Conservation (phyloP, 1,140 invertebrate species). For the Aplysia californica region DNA sequence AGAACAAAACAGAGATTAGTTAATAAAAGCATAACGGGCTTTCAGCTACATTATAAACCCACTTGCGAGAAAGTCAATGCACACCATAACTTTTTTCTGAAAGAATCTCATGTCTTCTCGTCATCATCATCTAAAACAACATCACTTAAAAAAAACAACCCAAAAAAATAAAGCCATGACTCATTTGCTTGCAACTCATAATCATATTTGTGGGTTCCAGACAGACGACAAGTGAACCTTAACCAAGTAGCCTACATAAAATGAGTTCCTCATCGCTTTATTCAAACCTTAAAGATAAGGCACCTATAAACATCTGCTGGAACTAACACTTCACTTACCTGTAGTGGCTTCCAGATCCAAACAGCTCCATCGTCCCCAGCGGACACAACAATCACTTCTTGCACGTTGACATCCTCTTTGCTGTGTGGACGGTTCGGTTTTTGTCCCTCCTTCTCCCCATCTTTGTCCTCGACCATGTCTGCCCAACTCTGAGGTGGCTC, state of each 20-base stretch:
- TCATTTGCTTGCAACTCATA: background rate
- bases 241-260: background rate
- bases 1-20: no score
- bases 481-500: conserved; percentile 27
- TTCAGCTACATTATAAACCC: no score
- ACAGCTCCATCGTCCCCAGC: conserved; percentile 63
- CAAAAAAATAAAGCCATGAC: no score
- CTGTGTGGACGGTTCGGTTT: no score
- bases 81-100: no score
- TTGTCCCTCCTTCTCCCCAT: conserved; percentile 8
- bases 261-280: background rate
- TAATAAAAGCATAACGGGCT: no score
- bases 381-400: conserved; percentile 55
- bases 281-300: background rate
- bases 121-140: no score
- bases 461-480: conserved; percentile 1
- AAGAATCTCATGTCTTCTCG: no score
- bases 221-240: background rate
- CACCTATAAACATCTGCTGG: background rate
- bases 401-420: conserved; percentile 9
- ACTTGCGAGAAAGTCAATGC: no score
- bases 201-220: background rate
- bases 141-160: no score
- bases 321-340: conserved; percentile 44
- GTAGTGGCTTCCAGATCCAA: conserved; percentile 63